These are phyloP conservation scores for Caretta caretta DNA, from an alignment of 2,113 vertebrate genomes.

Conservation along the genomic window DNA sequence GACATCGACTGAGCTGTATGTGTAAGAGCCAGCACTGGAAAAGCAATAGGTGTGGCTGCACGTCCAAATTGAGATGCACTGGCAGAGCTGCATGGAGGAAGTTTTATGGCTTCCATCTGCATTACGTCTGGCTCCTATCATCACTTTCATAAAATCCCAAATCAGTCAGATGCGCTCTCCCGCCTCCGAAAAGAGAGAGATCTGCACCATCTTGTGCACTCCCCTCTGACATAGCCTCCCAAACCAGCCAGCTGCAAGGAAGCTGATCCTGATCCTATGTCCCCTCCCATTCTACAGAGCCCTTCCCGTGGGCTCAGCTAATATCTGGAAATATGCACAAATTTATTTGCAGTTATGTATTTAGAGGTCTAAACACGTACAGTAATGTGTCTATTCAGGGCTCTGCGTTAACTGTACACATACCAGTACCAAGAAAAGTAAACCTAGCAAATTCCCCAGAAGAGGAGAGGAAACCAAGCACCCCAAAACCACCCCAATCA, in stretches of 20 bases:
- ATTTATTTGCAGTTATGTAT: rapidly evolving
- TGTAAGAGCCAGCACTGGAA: rapidly evolving
- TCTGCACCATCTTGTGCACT: background rate
- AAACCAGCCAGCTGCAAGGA: background rate
- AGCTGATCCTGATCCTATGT: background rate
- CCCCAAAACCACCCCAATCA: background rate
- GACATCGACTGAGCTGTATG: rapidly evolving
- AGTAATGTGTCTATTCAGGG: rapidly evolving
- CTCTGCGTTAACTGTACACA: rapidly evolving
- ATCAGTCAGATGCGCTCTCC: background rate
- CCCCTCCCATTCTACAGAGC: background rate
- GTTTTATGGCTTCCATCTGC: background rate
- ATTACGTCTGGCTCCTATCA: background rate
- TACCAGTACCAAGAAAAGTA: rapidly evolving
- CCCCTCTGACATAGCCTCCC: background rate
- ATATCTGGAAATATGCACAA: rapidly evolving
- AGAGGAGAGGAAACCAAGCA: background rate
- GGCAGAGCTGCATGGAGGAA: background rate
- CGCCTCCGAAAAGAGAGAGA: rapidly evolving
- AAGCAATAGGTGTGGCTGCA: rapidly evolving
- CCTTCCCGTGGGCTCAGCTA: background rate
- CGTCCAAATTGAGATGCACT: rapidly evolving
- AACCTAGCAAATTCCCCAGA: rapidly evolving
- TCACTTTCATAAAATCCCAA: background rate
- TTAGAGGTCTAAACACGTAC: rapidly evolving